Evolutionary conservation across 2,797 vertebrate genomes (phyloP), one percentile per base, ranked within the genome.

Genomic region (Xenops minutus): DNA sequence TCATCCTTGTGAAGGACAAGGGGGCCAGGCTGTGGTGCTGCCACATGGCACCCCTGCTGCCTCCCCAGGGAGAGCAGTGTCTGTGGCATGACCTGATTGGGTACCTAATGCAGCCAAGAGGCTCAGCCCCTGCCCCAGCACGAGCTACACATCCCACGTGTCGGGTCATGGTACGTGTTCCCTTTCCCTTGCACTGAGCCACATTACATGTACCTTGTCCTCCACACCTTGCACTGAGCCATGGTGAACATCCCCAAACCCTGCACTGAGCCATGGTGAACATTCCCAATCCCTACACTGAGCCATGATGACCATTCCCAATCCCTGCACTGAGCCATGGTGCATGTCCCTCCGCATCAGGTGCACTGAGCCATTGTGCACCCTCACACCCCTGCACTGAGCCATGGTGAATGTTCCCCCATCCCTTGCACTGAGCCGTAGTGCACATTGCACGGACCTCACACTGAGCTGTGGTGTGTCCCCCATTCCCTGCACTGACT

Each of bases 1-100:
- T 99, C 99, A 4, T 99, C 99, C 39, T 98, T 99, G 97, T 99
- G 98, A 99, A 96, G 78, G 48, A 66, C 16, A 1, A 24, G 39
- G 46, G 66, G 69, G n/a, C 77, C 88, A 88, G 88, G 90, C 58
- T 4, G 1, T 20, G 75, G 75, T 86, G 96, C 77, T 63, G 74
- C 54, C 11, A 11, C 34, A 2, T 0, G 16, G 80, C 73, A 58
- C 46, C n/a, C n/a, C 6, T 1, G 48, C 54, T 52, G 29, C 51
- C 51, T 64, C 30, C 62, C 64, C n/a, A 32, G 34, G 75, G 68
- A 92, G 16, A 54, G 75, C 63, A 55, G 74, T 2, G 29, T 69
- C 76, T 0, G 0, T 0, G 5, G 83, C 80, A 44, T 0, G 0
- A 78, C 56, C 74, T 1, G 1, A 18, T 9, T 3, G 2, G 71